Evolutionary conservation across 2,113 vertebrate genomes (phyloP), one percentile per base, ranked within the genome.

Genomic region (Prionailurus viverrinus): DNA sequence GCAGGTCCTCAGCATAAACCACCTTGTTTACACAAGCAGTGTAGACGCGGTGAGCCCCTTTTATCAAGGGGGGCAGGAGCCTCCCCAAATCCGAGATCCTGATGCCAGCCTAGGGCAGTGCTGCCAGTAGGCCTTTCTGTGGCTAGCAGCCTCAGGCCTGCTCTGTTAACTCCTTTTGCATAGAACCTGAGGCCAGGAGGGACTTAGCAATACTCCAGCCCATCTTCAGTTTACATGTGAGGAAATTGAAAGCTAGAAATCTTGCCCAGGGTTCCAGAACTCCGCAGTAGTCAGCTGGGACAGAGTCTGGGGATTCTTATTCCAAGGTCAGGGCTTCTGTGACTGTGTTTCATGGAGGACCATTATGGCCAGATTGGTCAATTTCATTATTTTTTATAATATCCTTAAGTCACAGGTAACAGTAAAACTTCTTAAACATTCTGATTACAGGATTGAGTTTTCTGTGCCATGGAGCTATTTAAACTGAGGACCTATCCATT

Each of bases 391-490:
- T 80, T 68, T 88, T 58, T 86, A 15, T 78, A 95, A 79, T 80
- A 83, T 87, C 55, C n/a, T 86, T 91, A 95, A n/a, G 86, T 84
- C 91, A 92, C 1, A 58, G 27, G 14, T 81, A 69, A 36, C 23
- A 82, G 21, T 94, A 69, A 76, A 76, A 58, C 39, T 58, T 73
- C 31, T 19, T 91, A 53, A 95, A 65, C 13, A 91, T 39, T 76
- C 51, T 63, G 83, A 45, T 87, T 74, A 81, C 66, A 88, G 48
- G 55, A 85, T 19, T 92, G 83, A 88, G 36, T 71, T 85, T 91
- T 92, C 27, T n/a, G 71, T 92, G 53, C 33, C 25, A 29, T 45
- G 45, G 87, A 92, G n/a, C 55, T 81, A 3, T 74, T 27, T 27
- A 39, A 51, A 33, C 48, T 25, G 31, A 41, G 33, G n/a, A 88